These are phyloP conservation scores for Lasioglossum baleicum DNA, from an alignment of 1,140 invertebrate genomes.

Conservation along the genomic window DNA sequence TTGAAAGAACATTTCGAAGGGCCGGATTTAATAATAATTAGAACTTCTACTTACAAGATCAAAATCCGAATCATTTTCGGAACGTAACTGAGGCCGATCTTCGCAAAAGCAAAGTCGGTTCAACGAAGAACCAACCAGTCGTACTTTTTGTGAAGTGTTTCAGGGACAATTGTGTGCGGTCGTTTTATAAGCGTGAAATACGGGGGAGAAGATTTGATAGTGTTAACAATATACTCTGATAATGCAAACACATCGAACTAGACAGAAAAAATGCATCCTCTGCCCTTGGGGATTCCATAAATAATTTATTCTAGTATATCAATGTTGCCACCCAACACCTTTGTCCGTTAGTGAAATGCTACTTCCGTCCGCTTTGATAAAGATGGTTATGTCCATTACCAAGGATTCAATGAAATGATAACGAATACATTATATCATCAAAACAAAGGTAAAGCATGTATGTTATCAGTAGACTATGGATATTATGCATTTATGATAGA, in stretches of 20 bases:
- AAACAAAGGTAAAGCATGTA: neutral
- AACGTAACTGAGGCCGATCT: neutral
- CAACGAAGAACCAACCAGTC: neutral
- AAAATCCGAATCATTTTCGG: constrained; percentile 17
- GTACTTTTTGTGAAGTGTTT: neutral
- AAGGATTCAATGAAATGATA: neutral
- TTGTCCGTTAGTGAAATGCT: neutral
- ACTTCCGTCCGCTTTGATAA: constrained; percentile 13
- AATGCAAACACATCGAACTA: neutral
- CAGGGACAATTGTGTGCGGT: neutral
- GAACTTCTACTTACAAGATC: constrained; percentile 12
- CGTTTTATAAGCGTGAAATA: constrained; percentile 20
- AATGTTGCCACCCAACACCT: constrained; percentile 4
- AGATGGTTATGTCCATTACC: constrained; percentile 1
- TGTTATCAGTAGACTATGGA: too few relatives aligned
- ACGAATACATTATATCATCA: neutral
- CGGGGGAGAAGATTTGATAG: neutral
- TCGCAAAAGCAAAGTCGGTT: neutral
- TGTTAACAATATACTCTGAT: neutral
- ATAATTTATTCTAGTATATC: constrained; percentile 1
- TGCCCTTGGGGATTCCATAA: constrained; percentile 13
- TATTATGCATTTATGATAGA: too few relatives aligned
- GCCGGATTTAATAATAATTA: neutral
- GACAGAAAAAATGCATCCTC: constrained; percentile 23
- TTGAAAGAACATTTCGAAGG: neutral